A percentile compares a stretch with the other conserved stretches of the same genome.
Evolutionary conservation across 2,888 invertebrate genomes (phyloP).

Genomic region (Euproctis similis): DNA sequence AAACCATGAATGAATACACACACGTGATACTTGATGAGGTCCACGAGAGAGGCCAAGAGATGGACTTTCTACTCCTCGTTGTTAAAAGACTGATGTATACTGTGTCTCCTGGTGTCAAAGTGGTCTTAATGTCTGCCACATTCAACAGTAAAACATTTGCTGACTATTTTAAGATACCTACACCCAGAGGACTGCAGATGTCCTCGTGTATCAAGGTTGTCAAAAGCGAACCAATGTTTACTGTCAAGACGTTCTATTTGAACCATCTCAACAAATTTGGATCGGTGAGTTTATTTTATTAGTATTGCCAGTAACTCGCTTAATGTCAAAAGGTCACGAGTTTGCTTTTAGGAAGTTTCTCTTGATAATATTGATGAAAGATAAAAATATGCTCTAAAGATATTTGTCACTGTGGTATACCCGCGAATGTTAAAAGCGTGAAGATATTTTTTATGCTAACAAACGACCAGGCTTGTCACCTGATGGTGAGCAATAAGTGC

Average conservation of each 20-base stretch:
- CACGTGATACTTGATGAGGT: conserved; percentile 96
- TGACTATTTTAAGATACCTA: conserved; percentile 75
- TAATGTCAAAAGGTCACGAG: no score
- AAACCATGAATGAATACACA: conserved; percentile 85
- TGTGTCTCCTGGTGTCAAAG: conserved; percentile 50
- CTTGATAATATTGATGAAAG: no score
- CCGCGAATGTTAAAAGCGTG: no score
- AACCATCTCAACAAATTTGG: conserved; percentile 68
- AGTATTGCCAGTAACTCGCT: no score
- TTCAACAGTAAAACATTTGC: conserved; percentile 84
- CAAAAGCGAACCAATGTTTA: conserved; percentile 64
- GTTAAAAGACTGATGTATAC: conserved; percentile 85
- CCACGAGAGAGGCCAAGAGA: conserved; percentile 93
- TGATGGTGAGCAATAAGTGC: no score
- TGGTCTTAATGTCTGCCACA: conserved; percentile 95
- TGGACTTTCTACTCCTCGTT: conserved; percentile 91
- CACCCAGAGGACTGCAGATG: conserved; percentile 33
- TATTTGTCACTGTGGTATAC: no score
- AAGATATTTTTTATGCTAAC: no score
- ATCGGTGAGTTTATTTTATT: conserved; percentile 61
- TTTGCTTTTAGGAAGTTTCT: no score
- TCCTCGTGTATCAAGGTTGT: conserved; percentile 63
- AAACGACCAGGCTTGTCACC: no score
- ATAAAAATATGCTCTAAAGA: no score
- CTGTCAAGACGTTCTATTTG: conserved; percentile 79